Base-by-base conservation (phyloP, 2,888 invertebrate genomes). In the Trachelus iudaicus region DNA sequence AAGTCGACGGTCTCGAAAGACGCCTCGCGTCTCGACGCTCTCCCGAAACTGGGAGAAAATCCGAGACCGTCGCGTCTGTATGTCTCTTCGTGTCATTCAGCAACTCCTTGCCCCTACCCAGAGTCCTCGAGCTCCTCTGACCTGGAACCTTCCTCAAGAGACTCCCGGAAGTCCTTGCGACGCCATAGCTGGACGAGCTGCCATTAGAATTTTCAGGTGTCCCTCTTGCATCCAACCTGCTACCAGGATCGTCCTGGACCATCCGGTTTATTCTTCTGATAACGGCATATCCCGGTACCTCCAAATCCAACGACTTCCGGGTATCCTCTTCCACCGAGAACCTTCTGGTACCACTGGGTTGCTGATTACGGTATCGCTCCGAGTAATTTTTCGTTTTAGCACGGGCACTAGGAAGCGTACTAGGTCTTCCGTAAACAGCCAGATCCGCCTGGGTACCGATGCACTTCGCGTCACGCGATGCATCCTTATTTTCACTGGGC, bases 1-100 rank as follows among this genome's bases (percentile, higher is more conserved):
- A 81, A 69, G 91, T 91, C 77, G 91, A 90, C 34, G 91, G 88
- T 81, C 90, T 83, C 30, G 88, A 86, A 31, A n/a, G 71, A 33
- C 71, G 71, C 31, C 31, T 33, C 71, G 71, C 30, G 82, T 86
- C 87, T 75, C 84, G 85, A 76, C 83, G 81, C 80, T 73, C 84
- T 76, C 56, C 81, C 69, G 84, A 81, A 77, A 83, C 83, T 83
- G 85, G 80, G 76, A 83, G 80, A 83, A 88, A 86, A 82, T 89
- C 89, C 40, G 86, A 86, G 76, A 85, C 85, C 12, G 88, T n/a
- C 75, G 87, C 85, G 76, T 87, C 88, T 40, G 81, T 79, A n/a
- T 78, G 81, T 79, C 76, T 77, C 81, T 79, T 85, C 82, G 76
- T 82, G 74, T 83, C 81, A 79, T 82, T 85, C 79, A 71, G 73